Base-by-base conservation (phyloP, 1,140 invertebrate species). In the Aporrectodea caliginosa region DNA sequence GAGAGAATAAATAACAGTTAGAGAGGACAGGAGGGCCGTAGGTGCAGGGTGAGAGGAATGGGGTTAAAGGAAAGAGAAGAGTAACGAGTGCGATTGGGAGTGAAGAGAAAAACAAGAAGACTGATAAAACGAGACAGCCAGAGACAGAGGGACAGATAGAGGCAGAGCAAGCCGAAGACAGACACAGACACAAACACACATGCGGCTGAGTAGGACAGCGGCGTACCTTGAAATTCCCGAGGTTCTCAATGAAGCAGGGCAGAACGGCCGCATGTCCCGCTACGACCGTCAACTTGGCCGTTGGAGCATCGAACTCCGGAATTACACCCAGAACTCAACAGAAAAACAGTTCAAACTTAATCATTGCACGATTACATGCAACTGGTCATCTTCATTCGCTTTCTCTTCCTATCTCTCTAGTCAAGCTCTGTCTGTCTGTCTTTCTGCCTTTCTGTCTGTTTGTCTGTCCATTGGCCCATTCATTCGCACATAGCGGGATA, bases 191-290 rank as follows among this genome's bases (percentile, higher is more conserved):
- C n/a, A n/a, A n/a, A n/a, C n/a, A n/a, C n/a, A n/a, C n/a, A n/a
- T n/a, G n/a, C n/a, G n/a, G n/a, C n/a, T n/a, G n/a, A n/a, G n/a
- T n/a, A n/a, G n/a, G n/a, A n/a, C n/a, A n/a, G n/a, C n/a, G n/a
- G n/a, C n/a, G n/a, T 58, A 95, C 95, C 92, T 95, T 94, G 87
- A 93, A 95, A 82, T 91, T 91, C 84, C 92, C 92, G 31, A 96
- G 91, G 88, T 95, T 94, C 86, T 95, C 93, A 33, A 96, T 94
- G 78, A 96, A 93, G 85, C 94, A 96, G 33, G 94, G 93, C 34
- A 96, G 90, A 1, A 95, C 88, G n/a, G 94, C 94, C 87, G 95
- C 94, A 69, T 93, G 90, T 14, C 94, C 94, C 16, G 94, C 91
- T 31, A 93, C 94, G 16, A 95, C 94, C 16, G 94, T 96, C 70